Conservation (phyloP, 1,140 invertebrate genomes). For the Calycopis cecrops region DNA sequence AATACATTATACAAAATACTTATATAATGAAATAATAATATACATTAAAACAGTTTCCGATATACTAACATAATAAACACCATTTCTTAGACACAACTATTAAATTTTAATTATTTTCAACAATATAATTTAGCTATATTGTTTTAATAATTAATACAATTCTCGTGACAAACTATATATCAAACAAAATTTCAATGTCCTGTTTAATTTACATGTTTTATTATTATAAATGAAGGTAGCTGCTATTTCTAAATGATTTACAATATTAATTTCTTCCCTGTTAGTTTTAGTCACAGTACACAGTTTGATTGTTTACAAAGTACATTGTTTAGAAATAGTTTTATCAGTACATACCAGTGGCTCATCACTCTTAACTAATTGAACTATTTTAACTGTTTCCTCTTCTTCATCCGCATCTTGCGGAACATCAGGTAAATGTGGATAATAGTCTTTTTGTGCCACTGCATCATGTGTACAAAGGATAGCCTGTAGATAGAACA, state of each 20-base stretch:
- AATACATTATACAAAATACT: too few species aligned
- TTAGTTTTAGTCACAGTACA: slow-evolving; percentile 9
- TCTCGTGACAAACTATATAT: too few species aligned
- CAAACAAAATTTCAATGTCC: not conserved
- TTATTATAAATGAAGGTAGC: slow-evolving; percentile 27
- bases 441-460: slow-evolving; percentile 96
- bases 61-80: too few species aligned
- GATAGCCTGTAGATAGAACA: slow-evolving; percentile 83
- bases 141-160: too few species aligned
- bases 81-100: not conserved
- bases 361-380: slow-evolving; percentile 97
- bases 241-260: slow-evolving; percentile 68
- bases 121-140: too few species aligned
- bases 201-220: not conserved
- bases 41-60: too few species aligned
- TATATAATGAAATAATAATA: too few species aligned
- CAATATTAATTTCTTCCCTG: not conserved
- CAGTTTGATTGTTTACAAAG: slow-evolving; percentile 7
- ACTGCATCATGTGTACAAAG: slow-evolving; percentile 95
- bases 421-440: slow-evolving; percentile 91
- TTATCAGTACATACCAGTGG: slow-evolving; percentile 86
- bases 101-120: too few species aligned
- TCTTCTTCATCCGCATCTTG: slow-evolving; percentile 93
- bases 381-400: slow-evolving; percentile 97
- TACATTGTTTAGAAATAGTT: slow-evolving; percentile 5